Base-by-base conservation (phyloP, 92 coral and sea anemone genomes). In the Zoanthus gigantus region DNA sequence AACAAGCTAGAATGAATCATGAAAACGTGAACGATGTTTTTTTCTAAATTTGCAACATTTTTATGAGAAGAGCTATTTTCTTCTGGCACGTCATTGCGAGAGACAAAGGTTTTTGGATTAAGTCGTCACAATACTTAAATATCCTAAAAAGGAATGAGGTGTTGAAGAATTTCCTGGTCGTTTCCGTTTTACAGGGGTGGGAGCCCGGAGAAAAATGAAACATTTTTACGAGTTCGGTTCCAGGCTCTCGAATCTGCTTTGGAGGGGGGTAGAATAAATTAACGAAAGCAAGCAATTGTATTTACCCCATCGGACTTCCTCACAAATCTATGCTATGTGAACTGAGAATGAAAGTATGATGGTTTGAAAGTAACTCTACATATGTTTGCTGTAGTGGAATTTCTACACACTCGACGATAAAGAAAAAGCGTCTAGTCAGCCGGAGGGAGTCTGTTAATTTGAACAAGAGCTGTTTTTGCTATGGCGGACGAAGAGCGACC, bases 401-500 rank as follows among this genome's bases (percentile, higher is more conserved):
- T 81, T 66, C 76, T 81, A 66, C 47, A 29, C 45, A 9, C 47
- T 81, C 85, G 61, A 81, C 66, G 75, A 81, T 48, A 68, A 80
- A 46, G 71, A 66, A 63, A 77, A 81, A 81, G 9, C 63, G 67
- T 46, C 45, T 50, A 65, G 42, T 46, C 44, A 47, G 47, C 30
- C 28, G 76, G 85, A 81, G 85, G 85, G 85, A 81, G n/a, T 81
- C 73, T 48, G 67, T 29, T 32, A 18, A 37, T 81, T 81, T 47
- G 75, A 81, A 81, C 85, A 81, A 81, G 46, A 81, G 67, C 75
- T 81, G 85, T 81, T 12, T 65, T 81, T 15, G 61, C 75, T 67
- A 97, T 97, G 99, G 98, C 98, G 94, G 99, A 97, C 88, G 98
- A 95, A 87, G 99, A 95, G 87, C 90, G 98, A 77, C 99, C 99